These are phyloP conservation scores for Yponomeuta malinellus DNA, from an alignment of 2,888 invertebrate genomes.

Conservation along the genomic window DNA sequence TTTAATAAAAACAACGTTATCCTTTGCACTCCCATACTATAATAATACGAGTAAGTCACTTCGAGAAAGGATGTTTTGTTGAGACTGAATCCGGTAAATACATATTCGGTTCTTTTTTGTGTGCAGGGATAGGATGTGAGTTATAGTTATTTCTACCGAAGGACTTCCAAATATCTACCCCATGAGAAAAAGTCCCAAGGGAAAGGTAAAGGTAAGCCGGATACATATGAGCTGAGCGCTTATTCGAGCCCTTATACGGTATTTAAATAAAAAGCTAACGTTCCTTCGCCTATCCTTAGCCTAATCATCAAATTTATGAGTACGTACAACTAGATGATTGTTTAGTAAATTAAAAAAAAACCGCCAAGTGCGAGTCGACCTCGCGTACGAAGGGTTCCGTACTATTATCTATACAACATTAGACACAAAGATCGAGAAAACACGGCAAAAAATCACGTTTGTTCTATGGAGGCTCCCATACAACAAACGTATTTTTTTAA, in stretches of 20 bases:
- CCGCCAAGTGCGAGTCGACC: too few species aligned
- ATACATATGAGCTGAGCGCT: not conserved
- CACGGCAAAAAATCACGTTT: too few species aligned
- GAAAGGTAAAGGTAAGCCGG: conserved; percentile 13
- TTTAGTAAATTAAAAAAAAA: too few species aligned
- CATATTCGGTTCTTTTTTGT: not conserved
- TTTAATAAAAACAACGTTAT: conserved; percentile 26
- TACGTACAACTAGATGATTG: too few species aligned
- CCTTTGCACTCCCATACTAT: not conserved
- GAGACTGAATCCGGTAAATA: conserved; percentile 18
- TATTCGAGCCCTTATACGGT: not conserved
- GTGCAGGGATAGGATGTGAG: not conserved
- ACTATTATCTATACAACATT: too few species aligned
- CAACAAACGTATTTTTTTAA: too few species aligned
- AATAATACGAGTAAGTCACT: not conserved
- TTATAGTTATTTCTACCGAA: conserved; percentile 14
- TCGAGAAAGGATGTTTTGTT: conserved; percentile 24
- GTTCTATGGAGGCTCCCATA: too few species aligned
- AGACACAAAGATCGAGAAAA: too few species aligned
- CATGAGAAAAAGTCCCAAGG: conserved; percentile 2
- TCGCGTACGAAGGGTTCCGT: too few species aligned
- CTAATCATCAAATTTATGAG: too few species aligned
- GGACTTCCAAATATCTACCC: not conserved
- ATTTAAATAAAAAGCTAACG: too few species aligned
- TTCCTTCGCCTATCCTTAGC: too few species aligned